Base-by-base conservation (phyloP, 2,888 invertebrate genomes). In the Scelioninae gen. 2 region DNA sequence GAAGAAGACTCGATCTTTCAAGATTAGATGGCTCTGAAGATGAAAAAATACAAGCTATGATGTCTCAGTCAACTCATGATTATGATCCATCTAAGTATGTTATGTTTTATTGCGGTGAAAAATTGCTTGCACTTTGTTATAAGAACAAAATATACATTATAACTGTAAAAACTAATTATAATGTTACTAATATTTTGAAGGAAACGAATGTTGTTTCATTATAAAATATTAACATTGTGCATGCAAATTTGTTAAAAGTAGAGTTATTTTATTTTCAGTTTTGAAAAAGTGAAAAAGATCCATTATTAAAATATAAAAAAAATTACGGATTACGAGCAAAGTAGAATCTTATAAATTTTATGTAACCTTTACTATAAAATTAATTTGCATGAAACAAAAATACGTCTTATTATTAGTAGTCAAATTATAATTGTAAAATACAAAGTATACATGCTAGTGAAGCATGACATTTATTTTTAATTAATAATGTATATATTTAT, bases 31-130 rank as follows among this genome's bases (percentile, higher is more conserved):
- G 95, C 75, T 94, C 96, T 55, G 99, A 99, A 88, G 96, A 96
- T 84, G 98, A 99, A 84, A 98, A 98, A 88, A 97, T 99, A 81
- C 93, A 93, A 86, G 96, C 96, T 74, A 97, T 98, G 96, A 97
- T 98, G 91, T 91, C 94, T 76, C 97, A 98, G 86, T 97, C 98
- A 25, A 97, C 97, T 28, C 93, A 94, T 85, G 97, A 97, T 85
- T 99, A 98, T 89, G 96, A 97, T 87, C 96, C 97, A 75, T 94
- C 96, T 87, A 96, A 96, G 96, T 98, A 68, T 16, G 50, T 48
- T 11, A 10, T 2, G 19, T 43, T 43, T n/a, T n/a, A n/a, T n/a
- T n/a, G n/a, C n/a, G n/a, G n/a, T n/a, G n/a, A n/a, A 31, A 2
- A 41, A 41, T 41, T 41, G 41, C 19, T 19, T 41, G 41, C 19